phyloP scores from a whole-genome alignment of 1,140 invertebrate species.

The Bicyclus anynana region DNA sequence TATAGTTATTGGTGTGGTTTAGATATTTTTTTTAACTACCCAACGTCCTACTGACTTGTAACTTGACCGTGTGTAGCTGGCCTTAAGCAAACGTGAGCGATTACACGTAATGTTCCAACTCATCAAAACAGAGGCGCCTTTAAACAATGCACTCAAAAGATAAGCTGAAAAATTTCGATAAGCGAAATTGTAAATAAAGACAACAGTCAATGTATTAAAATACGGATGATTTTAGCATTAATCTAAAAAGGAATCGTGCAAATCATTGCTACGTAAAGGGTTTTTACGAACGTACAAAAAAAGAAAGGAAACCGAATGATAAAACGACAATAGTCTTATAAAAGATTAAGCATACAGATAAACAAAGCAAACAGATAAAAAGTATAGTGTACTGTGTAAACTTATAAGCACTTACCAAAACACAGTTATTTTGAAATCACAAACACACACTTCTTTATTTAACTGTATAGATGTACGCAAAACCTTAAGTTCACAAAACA shows the following conservation, averaged over 20 bases:
- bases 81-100: constrained; percentile 22
- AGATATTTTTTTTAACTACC: no score
- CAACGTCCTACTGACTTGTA: no score
- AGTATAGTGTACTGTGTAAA: not conserved
- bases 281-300: no score
- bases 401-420: no score
- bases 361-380: not conserved
- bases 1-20: no score
- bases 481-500: constrained; percentile 30
- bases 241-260: not conserved
- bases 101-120: constrained; percentile 26
- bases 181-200: no score
- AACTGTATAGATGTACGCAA: constrained; percentile 24
- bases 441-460: constrained; percentile 6
- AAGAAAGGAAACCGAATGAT: no score
- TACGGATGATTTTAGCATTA: no score
- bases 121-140: constrained; percentile 19
- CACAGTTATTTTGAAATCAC: constrained; percentile 2
- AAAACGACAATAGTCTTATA: no score
- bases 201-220: not conserved
- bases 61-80: no score
- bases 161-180: not conserved
- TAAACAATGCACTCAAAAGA: constrained; percentile 15
- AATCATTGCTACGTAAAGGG: not conserved
- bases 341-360: no score